phyloP scores from a whole-genome alignment of 2,888 invertebrate genomes.

The Mallateleia sp. region DNA sequence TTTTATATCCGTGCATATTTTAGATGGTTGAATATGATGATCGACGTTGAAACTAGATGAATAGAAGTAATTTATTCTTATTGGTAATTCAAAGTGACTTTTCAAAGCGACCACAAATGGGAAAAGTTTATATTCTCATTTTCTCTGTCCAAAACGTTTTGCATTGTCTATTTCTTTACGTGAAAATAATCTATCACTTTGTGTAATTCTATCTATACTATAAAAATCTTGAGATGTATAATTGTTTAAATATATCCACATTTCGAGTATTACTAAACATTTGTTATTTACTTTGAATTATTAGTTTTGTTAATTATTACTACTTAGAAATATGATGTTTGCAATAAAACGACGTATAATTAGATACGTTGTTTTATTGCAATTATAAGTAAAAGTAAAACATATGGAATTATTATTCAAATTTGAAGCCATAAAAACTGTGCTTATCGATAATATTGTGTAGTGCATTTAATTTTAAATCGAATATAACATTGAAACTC shows the following conservation, averaged over 20 bases:
- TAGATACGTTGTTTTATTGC: too few relatives aligned
- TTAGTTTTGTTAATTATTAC: background rate
- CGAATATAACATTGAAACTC: too few relatives aligned
- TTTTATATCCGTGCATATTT: conserved; percentile 15
- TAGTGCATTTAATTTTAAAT: too few relatives aligned
- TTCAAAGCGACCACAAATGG: conserved; percentile 35
- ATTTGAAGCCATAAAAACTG: too few relatives aligned
- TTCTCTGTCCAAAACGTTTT: conserved; percentile 22
- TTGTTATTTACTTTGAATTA: background rate
- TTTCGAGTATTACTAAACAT: background rate
- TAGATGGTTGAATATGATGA: conserved; percentile 36
- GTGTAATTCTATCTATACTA: conserved; percentile 9
- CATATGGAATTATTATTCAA: too few relatives aligned
- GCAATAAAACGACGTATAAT: too few relatives aligned
- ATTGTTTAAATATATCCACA: background rate
- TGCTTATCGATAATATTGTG: too few relatives aligned
- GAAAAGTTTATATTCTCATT: conserved; percentile 50
- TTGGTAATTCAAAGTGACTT: conserved; percentile 47
- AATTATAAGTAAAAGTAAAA: too few relatives aligned
- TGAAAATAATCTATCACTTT: conserved; percentile 27
- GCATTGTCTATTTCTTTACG: conserved; percentile 32
- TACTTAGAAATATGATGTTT: too few relatives aligned
- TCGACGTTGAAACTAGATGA: conserved; percentile 42
- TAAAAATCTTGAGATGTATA: conserved; percentile 8
- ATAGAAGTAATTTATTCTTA: conserved; percentile 46